A percentile compares a stretch with the other conserved stretches of the same genome.
These are phyloP conservation scores for Chionodraco myersi DNA, from an alignment of 2,113 vertebrate species.

Conservation along the genomic window DNA sequence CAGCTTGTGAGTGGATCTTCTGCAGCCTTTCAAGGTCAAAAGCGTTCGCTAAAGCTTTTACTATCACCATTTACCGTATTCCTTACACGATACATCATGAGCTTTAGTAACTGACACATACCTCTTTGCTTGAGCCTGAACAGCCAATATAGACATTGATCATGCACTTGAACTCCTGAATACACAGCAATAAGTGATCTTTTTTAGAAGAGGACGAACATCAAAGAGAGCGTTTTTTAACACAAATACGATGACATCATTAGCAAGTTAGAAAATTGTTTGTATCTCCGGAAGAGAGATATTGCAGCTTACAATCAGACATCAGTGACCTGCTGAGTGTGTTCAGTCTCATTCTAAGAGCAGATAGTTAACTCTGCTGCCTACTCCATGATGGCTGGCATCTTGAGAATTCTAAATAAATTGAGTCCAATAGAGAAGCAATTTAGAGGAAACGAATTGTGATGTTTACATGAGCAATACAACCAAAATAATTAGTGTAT, in stretches of 20 bases:
- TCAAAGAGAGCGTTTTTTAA: slow-evolving; percentile 21
- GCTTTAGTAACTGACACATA: not conserved
- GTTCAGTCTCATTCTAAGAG: slow-evolving; percentile 55
- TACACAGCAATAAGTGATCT: not conserved
- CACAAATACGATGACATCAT: slow-evolving; percentile 35
- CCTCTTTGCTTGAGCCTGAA: not conserved
- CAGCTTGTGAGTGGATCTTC: slow-evolving; percentile 32
- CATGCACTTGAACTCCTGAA: not conserved
- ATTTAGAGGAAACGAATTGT: slow-evolving; percentile 18
- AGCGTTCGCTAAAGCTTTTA: slow-evolving; percentile 46
- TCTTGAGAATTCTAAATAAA: slow-evolving; percentile 57
- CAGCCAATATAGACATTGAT: not conserved
- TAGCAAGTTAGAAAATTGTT: slow-evolving; percentile 36
- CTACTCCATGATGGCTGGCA: slow-evolving; percentile 27
- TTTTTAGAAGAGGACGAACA: not conserved
- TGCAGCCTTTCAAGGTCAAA: slow-evolving; percentile 66
- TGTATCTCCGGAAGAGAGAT: slow-evolving; percentile 32
- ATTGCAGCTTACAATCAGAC: slow-evolving; percentile 57
- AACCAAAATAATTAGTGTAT: not conserved
- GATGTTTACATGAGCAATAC: slow-evolving; percentile 30
- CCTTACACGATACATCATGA: not conserved
- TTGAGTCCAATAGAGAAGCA: slow-evolving; percentile 34
- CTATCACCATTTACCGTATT: not conserved
- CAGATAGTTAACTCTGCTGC: slow-evolving; percentile 42
- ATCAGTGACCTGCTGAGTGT: slow-evolving; percentile 65